Percentiles rank a stretch among this genome's conserved stretches.
These are phyloP conservation scores for Pomatorhinus ruficollis DNA, from an alignment of 2,113 vertebrate species.

Conservation along the genomic window DNA sequence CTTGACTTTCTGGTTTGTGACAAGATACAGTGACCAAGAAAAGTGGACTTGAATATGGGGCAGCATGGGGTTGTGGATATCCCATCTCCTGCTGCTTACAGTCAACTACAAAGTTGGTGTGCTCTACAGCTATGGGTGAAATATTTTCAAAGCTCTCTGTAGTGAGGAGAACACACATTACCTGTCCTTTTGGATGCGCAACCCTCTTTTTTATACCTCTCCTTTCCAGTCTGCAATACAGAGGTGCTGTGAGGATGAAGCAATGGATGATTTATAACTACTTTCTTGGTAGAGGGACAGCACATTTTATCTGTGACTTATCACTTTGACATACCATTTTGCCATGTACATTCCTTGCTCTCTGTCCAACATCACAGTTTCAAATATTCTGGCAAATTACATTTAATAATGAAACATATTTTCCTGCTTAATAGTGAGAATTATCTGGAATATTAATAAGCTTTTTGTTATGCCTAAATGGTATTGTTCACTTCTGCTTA, in stretches of 20 bases:
- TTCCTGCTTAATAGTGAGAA: neutral
- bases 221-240: neutral
- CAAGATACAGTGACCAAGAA: neutral
- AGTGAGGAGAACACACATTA: fast-evolving
- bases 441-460: neutral
- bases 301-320: neutral
- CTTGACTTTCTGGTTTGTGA: neutral
- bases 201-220: neutral
- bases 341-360: neutral
- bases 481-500: neutral
- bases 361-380: neutral
- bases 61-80: neutral
- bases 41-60: neutral
- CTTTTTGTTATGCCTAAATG: neutral
- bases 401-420: neutral
- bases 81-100: neutral
- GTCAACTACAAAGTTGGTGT: neutral
- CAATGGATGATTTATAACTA: neutral
- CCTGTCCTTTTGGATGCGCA: neutral
- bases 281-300: neutral
- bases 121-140: neutral
- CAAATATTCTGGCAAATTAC: neutral
- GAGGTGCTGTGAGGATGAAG: neutral
- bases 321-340: neutral
- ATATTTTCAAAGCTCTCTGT: neutral